A percentile compares a stretch with the other conserved stretches of the same genome.
Conservation (phyloP, 1,140 invertebrate species). For the Ceratina australensis region DNA sequence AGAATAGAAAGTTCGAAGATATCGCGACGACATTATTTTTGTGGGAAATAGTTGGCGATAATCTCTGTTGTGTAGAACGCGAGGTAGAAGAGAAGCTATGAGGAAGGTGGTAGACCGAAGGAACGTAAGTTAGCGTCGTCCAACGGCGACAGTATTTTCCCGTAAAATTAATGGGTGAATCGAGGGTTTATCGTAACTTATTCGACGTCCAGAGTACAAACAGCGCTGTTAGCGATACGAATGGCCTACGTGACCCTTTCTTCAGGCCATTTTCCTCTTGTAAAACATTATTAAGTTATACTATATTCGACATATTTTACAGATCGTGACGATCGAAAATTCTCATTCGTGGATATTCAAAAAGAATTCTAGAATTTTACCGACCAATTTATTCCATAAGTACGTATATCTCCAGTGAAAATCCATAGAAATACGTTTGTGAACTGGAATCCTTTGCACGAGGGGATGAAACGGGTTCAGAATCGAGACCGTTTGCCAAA, state of each 20-base stretch:
- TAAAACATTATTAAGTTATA: constrained; percentile 47
- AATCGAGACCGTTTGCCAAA: no score
- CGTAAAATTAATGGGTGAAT: constrained; percentile 52
- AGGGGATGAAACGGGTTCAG: not conserved
- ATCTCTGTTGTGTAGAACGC: not conserved
- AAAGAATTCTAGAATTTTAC: no score
- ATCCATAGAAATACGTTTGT: not conserved
- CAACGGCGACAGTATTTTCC: constrained; percentile 20
- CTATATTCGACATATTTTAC: constrained; percentile 16
- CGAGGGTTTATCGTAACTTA: constrained; percentile 54
- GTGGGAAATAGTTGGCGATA: not conserved
- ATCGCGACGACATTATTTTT: no score
- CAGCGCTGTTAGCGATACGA: constrained; percentile 58
- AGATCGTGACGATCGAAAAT: no score
- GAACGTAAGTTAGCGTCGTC: constrained; percentile 16
- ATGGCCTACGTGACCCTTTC: constrained; percentile 28
- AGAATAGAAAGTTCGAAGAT: no score
- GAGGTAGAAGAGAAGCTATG: not conserved
- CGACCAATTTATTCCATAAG: no score
- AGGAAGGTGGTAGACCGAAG: constrained; percentile 16
- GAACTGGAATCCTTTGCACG: not conserved
- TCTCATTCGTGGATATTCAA: no score
- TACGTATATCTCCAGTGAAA: no score
- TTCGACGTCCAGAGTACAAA: constrained; percentile 55
- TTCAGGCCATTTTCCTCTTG: not conserved